A percentile compares a stretch with the other conserved stretches of the same genome.
These are phyloP conservation scores for Alexandromys fortis DNA, from an alignment of 2,113 vertebrate species.

Conservation along the genomic window DNA sequence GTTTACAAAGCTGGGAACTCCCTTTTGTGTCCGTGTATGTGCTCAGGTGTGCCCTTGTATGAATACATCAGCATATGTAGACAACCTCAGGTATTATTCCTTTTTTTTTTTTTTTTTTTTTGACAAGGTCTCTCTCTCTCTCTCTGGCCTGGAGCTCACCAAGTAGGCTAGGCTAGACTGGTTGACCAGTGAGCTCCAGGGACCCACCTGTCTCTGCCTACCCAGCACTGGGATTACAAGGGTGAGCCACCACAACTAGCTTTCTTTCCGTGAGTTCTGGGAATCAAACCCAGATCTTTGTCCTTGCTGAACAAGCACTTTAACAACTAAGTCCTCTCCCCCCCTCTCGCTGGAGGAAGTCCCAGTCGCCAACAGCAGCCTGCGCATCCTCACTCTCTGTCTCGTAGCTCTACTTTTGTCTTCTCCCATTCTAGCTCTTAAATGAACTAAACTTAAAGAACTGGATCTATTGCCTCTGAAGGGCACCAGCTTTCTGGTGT, in stretches of 20 bases:
- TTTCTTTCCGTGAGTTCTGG: not conserved
- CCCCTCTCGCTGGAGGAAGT: not conserved
- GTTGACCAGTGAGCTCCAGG: not conserved
- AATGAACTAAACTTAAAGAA: slow-evolving; percentile 34
- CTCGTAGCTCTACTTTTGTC: not conserved
- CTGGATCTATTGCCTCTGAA: not conserved
- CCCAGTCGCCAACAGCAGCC: not conserved
- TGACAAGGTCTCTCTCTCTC: too few relatives aligned
- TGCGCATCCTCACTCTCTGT: not conserved
- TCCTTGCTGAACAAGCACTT: not conserved
- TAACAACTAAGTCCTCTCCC: not conserved
- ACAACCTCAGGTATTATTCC: not conserved
- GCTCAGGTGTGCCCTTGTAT: not conserved
- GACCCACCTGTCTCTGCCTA: not conserved
- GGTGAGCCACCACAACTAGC: not conserved
- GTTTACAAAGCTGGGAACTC: not conserved
- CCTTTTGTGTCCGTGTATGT: not conserved
- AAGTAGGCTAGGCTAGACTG: not conserved
- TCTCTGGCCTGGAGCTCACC: too few relatives aligned
- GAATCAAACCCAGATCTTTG: not conserved
- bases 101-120: not conserved
- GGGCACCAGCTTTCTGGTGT: not conserved
- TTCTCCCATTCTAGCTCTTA: not conserved
- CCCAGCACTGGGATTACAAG: not conserved
- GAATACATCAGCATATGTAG: not conserved